A percentile compares a stretch with the other conserved stretches of the same genome.
phyloP scores from a whole-genome alignment of 2,113 vertebrate genomes.

The Beaufortia kweichowensis region DNA sequence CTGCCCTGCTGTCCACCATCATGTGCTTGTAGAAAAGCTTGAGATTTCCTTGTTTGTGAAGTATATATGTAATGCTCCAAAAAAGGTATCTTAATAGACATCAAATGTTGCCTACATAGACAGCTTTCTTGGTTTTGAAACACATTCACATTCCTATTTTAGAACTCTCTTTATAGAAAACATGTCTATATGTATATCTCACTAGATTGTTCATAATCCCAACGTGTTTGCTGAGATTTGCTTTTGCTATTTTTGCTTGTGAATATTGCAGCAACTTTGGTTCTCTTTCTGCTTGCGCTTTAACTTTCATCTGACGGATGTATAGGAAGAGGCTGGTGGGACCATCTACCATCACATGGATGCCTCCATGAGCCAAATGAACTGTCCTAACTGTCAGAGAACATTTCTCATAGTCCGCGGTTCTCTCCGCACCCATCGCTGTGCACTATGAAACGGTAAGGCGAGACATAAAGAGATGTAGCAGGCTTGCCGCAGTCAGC shows the following conservation, averaged over 20 bases:
- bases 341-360: slow-evolving; percentile 30
- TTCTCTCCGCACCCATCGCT: not conserved
- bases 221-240: not conserved
- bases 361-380: slow-evolving; percentile 49
- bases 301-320: slow-evolving; percentile 40
- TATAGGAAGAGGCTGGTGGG: slow-evolving; percentile 20
- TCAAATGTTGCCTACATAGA: no score
- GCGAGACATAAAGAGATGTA: slow-evolving; percentile 42
- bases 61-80: no score
- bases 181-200: not conserved
- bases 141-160: not conserved
- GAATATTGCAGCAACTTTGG: slow-evolving; percentile 6
- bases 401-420: slow-evolving; percentile 32
- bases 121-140: no score
- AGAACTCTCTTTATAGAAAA: not conserved
- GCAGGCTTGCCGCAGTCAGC: slow-evolving; percentile 4
- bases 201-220: not conserved
- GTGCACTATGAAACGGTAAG: slow-evolving; percentile 15
- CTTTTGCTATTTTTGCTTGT: not conserved
- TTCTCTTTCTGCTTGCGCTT: not conserved
- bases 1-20: not conserved
- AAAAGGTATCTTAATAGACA: no score
- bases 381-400: slow-evolving; percentile 48
- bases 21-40: no score
- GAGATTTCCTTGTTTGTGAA: no score